Evolutionary conservation across 2,888 invertebrate species (phyloP).

Genomic region (Pocota personata): DNA sequence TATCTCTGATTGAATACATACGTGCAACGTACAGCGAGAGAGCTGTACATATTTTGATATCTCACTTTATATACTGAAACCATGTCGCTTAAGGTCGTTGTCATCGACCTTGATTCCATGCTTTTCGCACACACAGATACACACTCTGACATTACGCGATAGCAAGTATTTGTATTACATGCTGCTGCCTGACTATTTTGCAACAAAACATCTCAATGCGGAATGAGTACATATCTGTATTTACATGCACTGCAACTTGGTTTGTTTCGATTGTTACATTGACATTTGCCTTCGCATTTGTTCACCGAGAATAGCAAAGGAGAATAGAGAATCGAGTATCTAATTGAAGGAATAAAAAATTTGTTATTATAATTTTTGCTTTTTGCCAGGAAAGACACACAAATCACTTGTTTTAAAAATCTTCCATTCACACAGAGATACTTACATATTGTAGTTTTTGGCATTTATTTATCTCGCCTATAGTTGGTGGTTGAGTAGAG

Average conservation of each 20-base stretch:
- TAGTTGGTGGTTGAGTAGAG: neutral
- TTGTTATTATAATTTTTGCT: slow-evolving; percentile 9
- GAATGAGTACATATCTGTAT: slow-evolving; percentile 17
- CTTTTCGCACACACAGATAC: slow-evolving; percentile 30
- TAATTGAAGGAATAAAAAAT: slow-evolving; percentile 10
- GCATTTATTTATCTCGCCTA: slow-evolving; percentile 20
- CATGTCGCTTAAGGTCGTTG: slow-evolving; percentile 73
- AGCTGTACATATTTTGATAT: slow-evolving; percentile 30
- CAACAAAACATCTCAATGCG: slow-evolving; percentile 43
- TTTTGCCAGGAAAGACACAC: slow-evolving; percentile 1
- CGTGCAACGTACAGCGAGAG: slow-evolving; percentile 22
- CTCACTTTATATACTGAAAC: slow-evolving; percentile 43
- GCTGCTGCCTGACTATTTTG: slow-evolving; percentile 16
- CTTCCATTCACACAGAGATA: neutral
- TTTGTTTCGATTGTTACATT: slow-evolving; percentile 33
- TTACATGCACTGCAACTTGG: slow-evolving; percentile 36
- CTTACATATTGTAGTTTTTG: slow-evolving; percentile 10
- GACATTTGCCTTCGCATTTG: slow-evolving; percentile 16
- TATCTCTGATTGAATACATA: slow-evolving; percentile 43
- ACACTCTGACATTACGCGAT: slow-evolving; percentile 5
- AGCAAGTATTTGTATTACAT: slow-evolving; percentile 27
- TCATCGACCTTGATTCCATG: slow-evolving; percentile 74
- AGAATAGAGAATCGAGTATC: neutral
- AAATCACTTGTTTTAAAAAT: slow-evolving; percentile 14
- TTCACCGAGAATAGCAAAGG: neutral